These are phyloP conservation scores for Pao palembangensis DNA, from an alignment of 2,113 vertebrate genomes.

Conservation along the genomic window DNA sequence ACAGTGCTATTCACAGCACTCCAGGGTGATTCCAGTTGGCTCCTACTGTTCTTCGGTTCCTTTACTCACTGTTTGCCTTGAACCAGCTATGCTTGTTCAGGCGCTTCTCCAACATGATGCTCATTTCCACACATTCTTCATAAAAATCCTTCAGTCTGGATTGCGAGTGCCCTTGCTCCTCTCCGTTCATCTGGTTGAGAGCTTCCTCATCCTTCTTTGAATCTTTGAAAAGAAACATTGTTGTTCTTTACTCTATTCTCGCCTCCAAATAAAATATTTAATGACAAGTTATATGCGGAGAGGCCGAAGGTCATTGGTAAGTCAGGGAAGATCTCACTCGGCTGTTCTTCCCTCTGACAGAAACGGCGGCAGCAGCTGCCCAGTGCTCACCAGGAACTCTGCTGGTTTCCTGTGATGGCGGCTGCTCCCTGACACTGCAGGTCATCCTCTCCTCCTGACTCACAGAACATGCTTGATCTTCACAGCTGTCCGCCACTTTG, in stretches of 20 bases:
- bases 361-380: no score
- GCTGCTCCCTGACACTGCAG: slow-evolving; percentile 2
- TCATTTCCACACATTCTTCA: slow-evolving; percentile 75
- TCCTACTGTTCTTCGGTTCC: slow-evolving; percentile 45
- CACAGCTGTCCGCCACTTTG: slow-evolving; percentile 15
- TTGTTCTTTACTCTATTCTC: slow-evolving; percentile 17
- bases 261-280: slow-evolving; percentile 13
- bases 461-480: slow-evolving; percentile 6
- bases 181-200: slow-evolving; percentile 57
- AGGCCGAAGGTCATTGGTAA: slow-evolving; percentile 19
- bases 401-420: slow-evolving; percentile 10
- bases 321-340: not conserved
- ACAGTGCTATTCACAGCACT: slow-evolving; percentile 42
- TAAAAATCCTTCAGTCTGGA: slow-evolving; percentile 70
- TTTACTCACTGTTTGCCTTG: slow-evolving; percentile 77
- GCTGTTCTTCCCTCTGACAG: slow-evolving; percentile 1
- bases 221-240: slow-evolving; percentile 59
- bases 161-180: slow-evolving; percentile 46
- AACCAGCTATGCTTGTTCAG: slow-evolving; percentile 72
- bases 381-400: slow-evolving; percentile 43
- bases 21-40: slow-evolving; percentile 47
- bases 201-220: slow-evolving; percentile 62
- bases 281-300: slow-evolving; percentile 39
- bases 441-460: slow-evolving; percentile 14
- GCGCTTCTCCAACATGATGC: slow-evolving; percentile 55